Evolutionary conservation across 92 coral and sea anemone genomes (phyloP), one percentile per base, ranked within the genome.

Genomic region (Parazoanthus swiftii): DNA sequence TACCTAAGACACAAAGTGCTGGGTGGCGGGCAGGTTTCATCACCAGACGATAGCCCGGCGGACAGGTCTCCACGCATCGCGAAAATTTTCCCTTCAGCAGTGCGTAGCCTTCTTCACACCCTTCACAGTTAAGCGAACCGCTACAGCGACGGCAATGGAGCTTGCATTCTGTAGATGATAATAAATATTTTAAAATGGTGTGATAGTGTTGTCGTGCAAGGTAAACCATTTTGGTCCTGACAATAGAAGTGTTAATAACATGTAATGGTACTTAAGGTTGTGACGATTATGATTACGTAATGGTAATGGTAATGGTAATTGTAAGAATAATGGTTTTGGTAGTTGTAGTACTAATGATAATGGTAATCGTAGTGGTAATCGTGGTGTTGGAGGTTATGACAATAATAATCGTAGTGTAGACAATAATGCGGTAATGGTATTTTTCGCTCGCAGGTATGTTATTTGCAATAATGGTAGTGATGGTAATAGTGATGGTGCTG

Each of bases 1-100:
- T 82, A 82, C 86, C 86, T 68, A 82, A 42, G 26, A 42, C 77
- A 13, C 86, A 82, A 48, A 68, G 16, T 23, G 76, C 86, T 43
- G 86, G 76, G 25, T 67, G 18, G 37, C 42, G 38, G 74, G 77
- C 43, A 8, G 59, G 43, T 46, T 82, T 82, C 59, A 42, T 82
- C 75, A 82, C 77, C 86, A 82, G 63, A 16, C 42, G 86, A 82
- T 68, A 82, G 25, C 76, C 42, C 16, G 21, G 76, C 37, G 86
- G 86, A 66, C 86, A 82, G 66, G n/a, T 82, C 39, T 82, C 86
- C 6, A 82, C 77, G 37, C 86, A 82, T 20, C 77, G 43, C 29
- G 77, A 23, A 36, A 67, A 66, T 43, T 42, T 76, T 43, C 25
- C 20, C 18, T 39, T 82, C 42, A 82, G 63, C 6, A 82, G 59